Evolutionary conservation across 2,888 invertebrate species (phyloP).

Genomic region (Temnothorax rugatulus): DNA sequence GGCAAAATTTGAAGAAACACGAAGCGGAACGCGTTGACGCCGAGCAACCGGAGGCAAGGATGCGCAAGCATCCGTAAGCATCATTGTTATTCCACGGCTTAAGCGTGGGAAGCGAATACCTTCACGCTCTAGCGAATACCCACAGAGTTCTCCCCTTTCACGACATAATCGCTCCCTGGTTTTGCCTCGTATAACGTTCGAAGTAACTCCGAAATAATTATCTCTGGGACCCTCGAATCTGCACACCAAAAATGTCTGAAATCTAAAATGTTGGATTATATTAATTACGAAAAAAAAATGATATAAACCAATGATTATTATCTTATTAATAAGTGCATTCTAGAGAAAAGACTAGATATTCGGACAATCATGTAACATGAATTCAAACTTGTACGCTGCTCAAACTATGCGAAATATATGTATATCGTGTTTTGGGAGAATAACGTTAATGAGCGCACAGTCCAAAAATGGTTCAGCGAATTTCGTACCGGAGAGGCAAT

Average conservation of each 20-base stretch:
- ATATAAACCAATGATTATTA: not conserved
- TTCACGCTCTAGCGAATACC: constrained; percentile 52
- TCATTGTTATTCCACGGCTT: constrained; percentile 63
- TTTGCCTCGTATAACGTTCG: not conserved
- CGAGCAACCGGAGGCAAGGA: constrained; percentile 12
- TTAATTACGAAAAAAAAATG: not conserved
- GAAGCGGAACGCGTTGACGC: not conserved
- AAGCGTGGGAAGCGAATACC: constrained; percentile 65
- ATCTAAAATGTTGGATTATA: not conserved
- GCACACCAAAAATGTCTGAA: too few relatives aligned
- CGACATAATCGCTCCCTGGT: constrained; percentile 21
- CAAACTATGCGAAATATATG: not conserved
- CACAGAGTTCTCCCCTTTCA: constrained; percentile 33
- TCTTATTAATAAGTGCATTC: not conserved
- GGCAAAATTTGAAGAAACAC: constrained; percentile 29
- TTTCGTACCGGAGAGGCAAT: not conserved
- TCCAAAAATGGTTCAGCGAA: not conserved
- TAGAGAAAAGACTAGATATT: not conserved
- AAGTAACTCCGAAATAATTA: not conserved
- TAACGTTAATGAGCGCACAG: not conserved
- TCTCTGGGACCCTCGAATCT: not conserved
- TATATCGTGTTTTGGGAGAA: not conserved
- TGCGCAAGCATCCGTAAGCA: constrained; percentile 38
- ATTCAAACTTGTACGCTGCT: not conserved
- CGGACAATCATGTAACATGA: not conserved